Conservation (phyloP, 2,113 vertebrate species). For the Pteruthius melanotis region DNA sequence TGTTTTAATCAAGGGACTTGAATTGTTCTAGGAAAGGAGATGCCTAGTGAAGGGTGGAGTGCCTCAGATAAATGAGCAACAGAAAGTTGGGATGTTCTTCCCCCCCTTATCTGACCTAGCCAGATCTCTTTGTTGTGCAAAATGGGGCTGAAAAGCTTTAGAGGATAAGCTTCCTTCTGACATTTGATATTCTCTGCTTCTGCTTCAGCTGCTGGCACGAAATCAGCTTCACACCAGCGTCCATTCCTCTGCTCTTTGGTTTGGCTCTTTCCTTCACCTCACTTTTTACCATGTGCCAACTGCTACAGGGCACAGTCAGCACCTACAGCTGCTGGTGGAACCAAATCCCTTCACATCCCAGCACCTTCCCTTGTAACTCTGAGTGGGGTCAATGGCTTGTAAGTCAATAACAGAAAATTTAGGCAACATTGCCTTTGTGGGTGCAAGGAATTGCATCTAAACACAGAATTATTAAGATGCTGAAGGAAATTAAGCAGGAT, state of each 20-base stretch:
- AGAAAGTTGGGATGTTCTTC: slow-evolving; percentile 27
- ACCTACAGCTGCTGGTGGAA: neutral
- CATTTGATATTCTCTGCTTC: neutral
- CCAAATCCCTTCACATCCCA: neutral
- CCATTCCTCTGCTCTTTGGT: neutral
- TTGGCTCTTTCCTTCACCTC: neutral
- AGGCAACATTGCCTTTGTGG: neutral
- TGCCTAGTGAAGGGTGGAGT: neutral
- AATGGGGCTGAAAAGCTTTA: neutral
- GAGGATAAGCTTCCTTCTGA: slow-evolving; percentile 9
- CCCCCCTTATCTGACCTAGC: slow-evolving; percentile 31
- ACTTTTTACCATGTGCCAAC: neutral
- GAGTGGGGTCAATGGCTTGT: neutral
- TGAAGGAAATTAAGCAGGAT: neutral
- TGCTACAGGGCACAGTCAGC: neutral
- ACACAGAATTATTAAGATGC: neutral
- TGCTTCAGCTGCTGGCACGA: neutral
- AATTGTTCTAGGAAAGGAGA: neutral
- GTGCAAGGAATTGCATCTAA: neutral
- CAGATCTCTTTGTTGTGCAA: slow-evolving; percentile 58
- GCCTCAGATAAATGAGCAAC: slow-evolving; percentile 32
- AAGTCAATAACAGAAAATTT: neutral
- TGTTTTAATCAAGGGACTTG: neutral
- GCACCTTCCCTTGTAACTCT: neutral
- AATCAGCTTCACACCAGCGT: neutral